Conservation (phyloP, 2,113 vertebrate genomes). For the Scophthalmus maximus region DNA sequence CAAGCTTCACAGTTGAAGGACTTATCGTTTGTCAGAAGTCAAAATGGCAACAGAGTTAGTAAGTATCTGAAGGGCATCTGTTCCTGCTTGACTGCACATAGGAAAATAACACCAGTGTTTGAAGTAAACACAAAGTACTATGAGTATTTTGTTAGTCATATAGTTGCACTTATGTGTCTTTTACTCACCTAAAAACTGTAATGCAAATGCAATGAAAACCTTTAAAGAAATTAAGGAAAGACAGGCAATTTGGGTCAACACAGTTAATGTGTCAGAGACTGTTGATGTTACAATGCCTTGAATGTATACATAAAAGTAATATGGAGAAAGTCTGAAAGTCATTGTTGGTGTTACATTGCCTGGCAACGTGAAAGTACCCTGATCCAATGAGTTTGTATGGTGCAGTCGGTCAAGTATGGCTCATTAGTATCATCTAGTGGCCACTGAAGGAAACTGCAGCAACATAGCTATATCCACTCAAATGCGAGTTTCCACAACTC, state of each 20-base stretch:
- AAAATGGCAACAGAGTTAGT: background rate
- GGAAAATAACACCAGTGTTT: too few relatives aligned
- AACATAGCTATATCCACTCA: background rate
- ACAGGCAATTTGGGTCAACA: too few relatives aligned
- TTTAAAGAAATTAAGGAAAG: too few relatives aligned
- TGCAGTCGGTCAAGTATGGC: background rate
- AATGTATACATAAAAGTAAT: too few relatives aligned
- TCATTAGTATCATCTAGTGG: conserved; percentile 15
- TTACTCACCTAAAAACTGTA: background rate
- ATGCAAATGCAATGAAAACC: too few relatives aligned
- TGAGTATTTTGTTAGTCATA: background rate
- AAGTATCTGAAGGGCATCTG: background rate
- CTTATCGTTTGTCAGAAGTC: background rate
- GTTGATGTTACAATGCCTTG: too few relatives aligned
- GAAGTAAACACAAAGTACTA: background rate
- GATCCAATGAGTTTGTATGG: too few relatives aligned
- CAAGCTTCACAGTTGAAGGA: background rate
- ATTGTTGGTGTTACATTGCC: too few relatives aligned
- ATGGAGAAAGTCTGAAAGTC: too few relatives aligned
- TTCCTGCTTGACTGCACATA: background rate
- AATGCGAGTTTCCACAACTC: background rate
- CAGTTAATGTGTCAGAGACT: too few relatives aligned
- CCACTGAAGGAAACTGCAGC: conserved; percentile 1
- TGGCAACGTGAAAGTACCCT: too few relatives aligned
- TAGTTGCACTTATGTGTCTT: background rate